Base-by-base conservation (phyloP, 1,140 invertebrate species). In the Sweltsa coloradensis region DNA sequence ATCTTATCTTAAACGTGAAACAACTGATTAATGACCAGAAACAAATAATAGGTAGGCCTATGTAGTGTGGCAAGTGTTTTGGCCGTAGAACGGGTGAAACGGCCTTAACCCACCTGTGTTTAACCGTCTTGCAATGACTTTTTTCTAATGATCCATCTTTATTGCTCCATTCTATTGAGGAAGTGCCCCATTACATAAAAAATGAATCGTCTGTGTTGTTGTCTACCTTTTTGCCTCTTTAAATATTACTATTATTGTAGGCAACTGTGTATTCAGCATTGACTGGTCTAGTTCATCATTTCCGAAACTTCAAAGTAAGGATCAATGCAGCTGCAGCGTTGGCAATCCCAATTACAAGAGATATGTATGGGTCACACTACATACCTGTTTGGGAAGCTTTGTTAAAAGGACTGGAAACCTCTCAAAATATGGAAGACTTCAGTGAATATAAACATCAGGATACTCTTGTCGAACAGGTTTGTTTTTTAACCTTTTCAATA, bases 291-390 rank as follows among this genome's bases (percentile, higher is more conserved):
- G 69, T 77, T 1, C 69, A 68, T 46, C 61, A 70, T 31, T 75
- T 71, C 59, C 67, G 69, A 13, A 80, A 80, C 58, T 80, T 78
- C 54, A 80, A 80, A 66, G 77, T 80, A n/a, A 75, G 87, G 19
- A 89, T 87, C 49, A 90, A 87, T 62, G 87, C 86, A 7, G 81
- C 83, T 1, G 69, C 75, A 44, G 86, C 86, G 1, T 58, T 92
- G 29, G 72, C 77, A 0, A 70, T 81, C 55, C 71, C 78, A 43
- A 47, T 58, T 22, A 52, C 59, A 3, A 66, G 83, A 11, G 41
- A 59, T 13, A 65, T 72, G 21, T 85, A 85, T 55, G 83, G 75
- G 0, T 58, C 63, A 5, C 70, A 77, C 43, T 80, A 73, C 53
- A 54, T 69, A 5, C 56, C 49, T 5, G 63, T 85, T 7, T 91